Percentiles rank a stretch among this genome's conserved stretches.
phyloP scores from a whole-genome alignment of 2,888 invertebrate genomes.

The Autographa gamma region DNA sequence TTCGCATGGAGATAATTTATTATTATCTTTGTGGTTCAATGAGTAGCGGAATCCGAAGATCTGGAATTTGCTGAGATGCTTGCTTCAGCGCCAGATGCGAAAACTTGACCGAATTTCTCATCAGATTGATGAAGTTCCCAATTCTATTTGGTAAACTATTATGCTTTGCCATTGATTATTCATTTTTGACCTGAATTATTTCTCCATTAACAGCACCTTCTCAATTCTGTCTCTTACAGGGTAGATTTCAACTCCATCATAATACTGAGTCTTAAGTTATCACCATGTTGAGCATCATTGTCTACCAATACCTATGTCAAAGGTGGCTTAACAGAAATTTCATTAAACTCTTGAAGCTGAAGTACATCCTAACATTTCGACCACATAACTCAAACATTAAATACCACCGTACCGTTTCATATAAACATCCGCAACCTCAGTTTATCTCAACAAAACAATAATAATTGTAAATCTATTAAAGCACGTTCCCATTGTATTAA shows the following conservation, averaged over 20 bases:
- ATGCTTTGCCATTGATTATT: too few species aligned
- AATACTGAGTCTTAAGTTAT: too few species aligned
- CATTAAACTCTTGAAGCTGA: too few species aligned
- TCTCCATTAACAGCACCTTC: too few species aligned
- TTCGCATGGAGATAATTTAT: slow-evolving; percentile 73
- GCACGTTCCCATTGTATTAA: slow-evolving; percentile 20
- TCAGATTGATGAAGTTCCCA: too few species aligned
- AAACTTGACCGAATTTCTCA: not conserved
- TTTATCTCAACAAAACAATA: not conserved
- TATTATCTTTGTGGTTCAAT: slow-evolving; percentile 58
- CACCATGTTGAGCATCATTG: too few species aligned
- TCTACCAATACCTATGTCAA: too few species aligned
- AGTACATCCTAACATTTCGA: not conserved
- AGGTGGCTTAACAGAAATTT: too few species aligned
- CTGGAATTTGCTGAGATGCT: slow-evolving; percentile 41
- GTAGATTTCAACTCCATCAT: too few species aligned
- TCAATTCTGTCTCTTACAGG: too few species aligned
- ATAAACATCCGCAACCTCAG: not conserved
- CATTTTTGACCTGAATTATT: too few species aligned
- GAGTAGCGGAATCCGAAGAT: slow-evolving; percentile 41
- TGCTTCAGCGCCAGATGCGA: slow-evolving; percentile 15
- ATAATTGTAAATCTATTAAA: not conserved
- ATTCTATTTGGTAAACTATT: too few species aligned
- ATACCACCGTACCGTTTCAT: not conserved
- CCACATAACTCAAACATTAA: not conserved